Conservation (phyloP, 2,888 invertebrate genomes). For the Perithous albicinctus region DNA sequence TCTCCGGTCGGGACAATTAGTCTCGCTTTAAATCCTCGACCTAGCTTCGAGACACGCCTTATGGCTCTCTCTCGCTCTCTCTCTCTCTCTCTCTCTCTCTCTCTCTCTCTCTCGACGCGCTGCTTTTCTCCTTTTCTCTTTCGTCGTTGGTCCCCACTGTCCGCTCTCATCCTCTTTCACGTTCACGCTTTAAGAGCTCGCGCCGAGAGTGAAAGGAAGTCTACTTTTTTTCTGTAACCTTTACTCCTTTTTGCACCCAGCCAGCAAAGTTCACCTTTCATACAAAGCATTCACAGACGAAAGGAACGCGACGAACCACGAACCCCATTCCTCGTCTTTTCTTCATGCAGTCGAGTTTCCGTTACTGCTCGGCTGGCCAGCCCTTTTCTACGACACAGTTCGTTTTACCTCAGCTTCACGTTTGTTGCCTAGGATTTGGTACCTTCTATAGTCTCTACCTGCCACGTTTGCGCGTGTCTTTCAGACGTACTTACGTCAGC, state of each 20-base stretch:
- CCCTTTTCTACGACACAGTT: slow-evolving; percentile 27
- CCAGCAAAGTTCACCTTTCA: slow-evolving; percentile 26
- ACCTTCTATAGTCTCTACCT: slow-evolving; percentile 11
- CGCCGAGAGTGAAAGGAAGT: slow-evolving; percentile 49
- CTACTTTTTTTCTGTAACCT: slow-evolving; percentile 53
- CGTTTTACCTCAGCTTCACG: slow-evolving; percentile 41
- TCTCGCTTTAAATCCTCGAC: slow-evolving; percentile 41
- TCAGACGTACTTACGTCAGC: slow-evolving; percentile 11
- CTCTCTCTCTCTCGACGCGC: neutral
- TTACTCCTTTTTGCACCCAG: slow-evolving; percentile 47
- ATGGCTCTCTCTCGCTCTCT: slow-evolving; percentile 26
- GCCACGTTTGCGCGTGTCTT: slow-evolving; percentile 12
- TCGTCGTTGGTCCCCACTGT: slow-evolving; percentile 37
- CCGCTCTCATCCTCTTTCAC: slow-evolving; percentile 6
- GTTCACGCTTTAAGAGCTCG: slow-evolving; percentile 34
- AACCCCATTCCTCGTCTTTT: slow-evolving; percentile 39
- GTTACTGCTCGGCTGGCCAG: slow-evolving; percentile 12
- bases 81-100: slow-evolving; percentile 1
- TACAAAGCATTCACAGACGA: slow-evolving; percentile 51
- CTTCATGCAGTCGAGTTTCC: slow-evolving; percentile 42
- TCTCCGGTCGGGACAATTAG: slow-evolving; percentile 52
- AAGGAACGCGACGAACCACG: slow-evolving; percentile 51
- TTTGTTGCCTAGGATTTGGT: slow-evolving; percentile 54
- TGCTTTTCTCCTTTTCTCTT: slow-evolving; percentile 36
- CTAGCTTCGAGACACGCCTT: slow-evolving; percentile 14